These are phyloP conservation scores for Oryzias melastigma DNA, from an alignment of 2,113 vertebrate genomes.

Conservation along the genomic window DNA sequence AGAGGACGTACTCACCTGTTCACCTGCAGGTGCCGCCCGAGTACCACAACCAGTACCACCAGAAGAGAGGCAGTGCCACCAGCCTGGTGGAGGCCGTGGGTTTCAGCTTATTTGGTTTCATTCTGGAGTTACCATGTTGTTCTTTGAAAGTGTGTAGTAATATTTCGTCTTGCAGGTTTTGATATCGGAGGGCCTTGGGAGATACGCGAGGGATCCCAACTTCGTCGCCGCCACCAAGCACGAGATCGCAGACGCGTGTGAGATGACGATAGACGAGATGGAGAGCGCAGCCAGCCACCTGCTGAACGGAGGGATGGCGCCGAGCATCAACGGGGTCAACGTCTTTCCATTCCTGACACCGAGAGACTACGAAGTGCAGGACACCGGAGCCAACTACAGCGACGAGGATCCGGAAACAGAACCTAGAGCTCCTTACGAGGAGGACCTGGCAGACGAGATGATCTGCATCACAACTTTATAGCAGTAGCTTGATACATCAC, in stretches of 20 bases:
- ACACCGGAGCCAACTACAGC: constrained; percentile 89
- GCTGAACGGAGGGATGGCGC: constrained; percentile 85
- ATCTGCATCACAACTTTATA: constrained; percentile 99
- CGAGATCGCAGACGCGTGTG: constrained; percentile 95
- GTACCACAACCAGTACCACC: constrained; percentile 89
- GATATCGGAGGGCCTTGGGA: constrained; percentile 96
- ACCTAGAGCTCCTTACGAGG: constrained; percentile 83
- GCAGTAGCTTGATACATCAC: constrained; percentile 69
- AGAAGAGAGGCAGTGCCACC: constrained; percentile 95
- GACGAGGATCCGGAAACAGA: constrained; percentile 90
- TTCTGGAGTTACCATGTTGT: background rate
- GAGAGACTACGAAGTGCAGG: constrained; percentile 90
- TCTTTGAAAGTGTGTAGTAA: background rate
- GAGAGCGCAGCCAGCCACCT: constrained; percentile 96
- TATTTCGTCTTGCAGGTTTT: constrained; percentile 81
- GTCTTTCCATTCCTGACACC: constrained; percentile 81
- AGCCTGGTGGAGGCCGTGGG: constrained; percentile 97
- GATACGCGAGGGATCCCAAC: constrained; percentile 95
- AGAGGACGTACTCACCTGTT: constrained; percentile 88
- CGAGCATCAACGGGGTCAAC: constrained; percentile 80
- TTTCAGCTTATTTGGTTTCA: constrained; percentile 22
- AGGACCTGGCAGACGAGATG: constrained; percentile 98
- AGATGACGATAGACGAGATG: constrained; percentile 99
- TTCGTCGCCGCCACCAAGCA: constrained; percentile 97
- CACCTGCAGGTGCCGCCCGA: constrained; percentile 91